A percentile compares a stretch with the other conserved stretches of the same genome.
phyloP scores from a whole-genome alignment of 2,888 invertebrate genomes.

The Clistopyga incitator region DNA sequence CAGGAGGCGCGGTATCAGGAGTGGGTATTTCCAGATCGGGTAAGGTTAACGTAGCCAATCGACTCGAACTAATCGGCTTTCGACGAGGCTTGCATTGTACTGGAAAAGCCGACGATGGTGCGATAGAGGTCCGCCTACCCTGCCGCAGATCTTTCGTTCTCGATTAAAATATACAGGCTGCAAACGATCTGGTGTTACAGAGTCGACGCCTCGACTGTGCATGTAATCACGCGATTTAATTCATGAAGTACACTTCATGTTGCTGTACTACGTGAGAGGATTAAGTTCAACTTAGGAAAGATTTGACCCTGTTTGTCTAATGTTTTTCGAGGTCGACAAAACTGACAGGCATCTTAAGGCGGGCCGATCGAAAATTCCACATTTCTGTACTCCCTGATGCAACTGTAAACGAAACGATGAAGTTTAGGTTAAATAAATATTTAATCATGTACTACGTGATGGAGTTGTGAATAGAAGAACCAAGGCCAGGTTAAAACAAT shows the following conservation, averaged over 20 bases:
- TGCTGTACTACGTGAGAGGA: no score
- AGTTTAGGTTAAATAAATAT: not conserved
- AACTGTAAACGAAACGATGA: not conserved
- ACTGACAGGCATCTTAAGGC: no score
- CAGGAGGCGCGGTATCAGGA: constrained; percentile 25
- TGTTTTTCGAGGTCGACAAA: no score
- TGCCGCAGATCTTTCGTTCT: constrained; percentile 46
- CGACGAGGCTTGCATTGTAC: constrained; percentile 62
- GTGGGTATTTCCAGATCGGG: constrained; percentile 64
- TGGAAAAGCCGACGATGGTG: constrained; percentile 60
- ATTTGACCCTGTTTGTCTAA: no score
- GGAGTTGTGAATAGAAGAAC: not conserved
- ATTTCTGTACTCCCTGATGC: not conserved
- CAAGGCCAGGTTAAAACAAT: not conserved
- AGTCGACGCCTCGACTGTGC: constrained; percentile 23
- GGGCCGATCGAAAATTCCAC: not conserved
- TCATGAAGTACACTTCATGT: not conserved
- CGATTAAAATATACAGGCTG: constrained; percentile 45
- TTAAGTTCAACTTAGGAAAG: no score
- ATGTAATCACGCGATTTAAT: not conserved
- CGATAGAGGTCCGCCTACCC: constrained; percentile 34
- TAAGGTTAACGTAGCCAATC: constrained; percentile 70
- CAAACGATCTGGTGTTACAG: not conserved
- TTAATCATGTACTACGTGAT: not conserved
- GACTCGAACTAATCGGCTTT: constrained; percentile 70